Evolutionary conservation across 2,888 invertebrate genomes (phyloP).

Genomic region (Sussaba pulchella): DNA sequence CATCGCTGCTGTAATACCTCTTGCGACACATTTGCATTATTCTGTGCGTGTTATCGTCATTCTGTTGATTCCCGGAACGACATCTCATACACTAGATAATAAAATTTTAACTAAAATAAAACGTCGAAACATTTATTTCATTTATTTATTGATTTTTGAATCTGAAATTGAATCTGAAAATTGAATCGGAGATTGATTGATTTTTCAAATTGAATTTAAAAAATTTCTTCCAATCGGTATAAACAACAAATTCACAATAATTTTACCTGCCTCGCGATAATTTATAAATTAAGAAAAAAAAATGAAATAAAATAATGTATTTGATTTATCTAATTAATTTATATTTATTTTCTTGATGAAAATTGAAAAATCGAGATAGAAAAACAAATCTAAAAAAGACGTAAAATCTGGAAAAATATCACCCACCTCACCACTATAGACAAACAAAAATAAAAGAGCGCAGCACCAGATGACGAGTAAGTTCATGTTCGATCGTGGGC

Average conservation of each 20-base stretch:
- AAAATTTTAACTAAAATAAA: not conserved
- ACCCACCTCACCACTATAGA: slow-evolving; percentile 55
- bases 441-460: slow-evolving; percentile 35
- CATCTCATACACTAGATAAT: slow-evolving; percentile 86
- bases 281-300: slow-evolving; percentile 52
- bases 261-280: no score
- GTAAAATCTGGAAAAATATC: not conserved
- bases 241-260: no score
- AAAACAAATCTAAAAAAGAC: not conserved
- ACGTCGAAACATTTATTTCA: no score
- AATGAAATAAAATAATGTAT: not conserved
- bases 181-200: no score
- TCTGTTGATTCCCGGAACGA: slow-evolving; percentile 86
- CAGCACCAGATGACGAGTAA: slow-evolving; percentile 22
- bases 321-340: slow-evolving; percentile 18
- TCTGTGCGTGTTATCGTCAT: slow-evolving; percentile 86
- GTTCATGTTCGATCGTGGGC: slow-evolving; percentile 38
- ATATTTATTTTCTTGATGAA: no score
- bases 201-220: no score
- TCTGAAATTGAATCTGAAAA: no score
- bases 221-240: no score
- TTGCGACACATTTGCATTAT: slow-evolving; percentile 86
- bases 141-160: no score
- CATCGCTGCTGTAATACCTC: slow-evolving; percentile 75
- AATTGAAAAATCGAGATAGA: no score